phyloP scores from a whole-genome alignment of 2,888 invertebrate genomes.

The Choristoneura rosaceana region DNA sequence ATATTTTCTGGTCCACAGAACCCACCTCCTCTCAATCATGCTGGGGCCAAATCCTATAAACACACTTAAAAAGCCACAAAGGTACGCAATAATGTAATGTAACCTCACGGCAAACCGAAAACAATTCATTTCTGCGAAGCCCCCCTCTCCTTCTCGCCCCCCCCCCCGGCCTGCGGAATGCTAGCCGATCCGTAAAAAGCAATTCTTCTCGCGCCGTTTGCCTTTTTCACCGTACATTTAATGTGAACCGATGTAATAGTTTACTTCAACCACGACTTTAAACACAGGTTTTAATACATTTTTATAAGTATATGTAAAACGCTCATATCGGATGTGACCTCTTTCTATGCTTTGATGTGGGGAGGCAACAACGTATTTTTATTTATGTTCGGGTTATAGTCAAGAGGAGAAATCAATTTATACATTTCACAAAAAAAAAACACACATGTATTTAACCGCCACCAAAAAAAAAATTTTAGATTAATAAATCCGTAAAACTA shows the following conservation, averaged over 20 bases:
- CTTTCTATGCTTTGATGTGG: too few relatives aligned
- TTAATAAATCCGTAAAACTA: too few relatives aligned
- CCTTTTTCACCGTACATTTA: slow-evolving; percentile 79
- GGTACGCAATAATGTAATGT: slow-evolving; percentile 75
- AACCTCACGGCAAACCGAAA: slow-evolving; percentile 74
- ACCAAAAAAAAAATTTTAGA: too few relatives aligned
- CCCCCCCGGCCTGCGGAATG: slow-evolving; percentile 65
- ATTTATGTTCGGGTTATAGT: too few relatives aligned
- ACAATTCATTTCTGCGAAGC: slow-evolving; percentile 74
- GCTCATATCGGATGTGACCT: not conserved
- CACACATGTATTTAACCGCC: too few relatives aligned
- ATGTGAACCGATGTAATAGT: slow-evolving; percentile 73
- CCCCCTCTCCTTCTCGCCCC: slow-evolving; percentile 50
- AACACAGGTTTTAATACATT: slow-evolving; percentile 9
- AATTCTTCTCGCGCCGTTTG: slow-evolving; percentile 79
- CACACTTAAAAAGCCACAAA: slow-evolving; percentile 74
- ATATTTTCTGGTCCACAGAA: slow-evolving; percentile 33
- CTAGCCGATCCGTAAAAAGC: slow-evolving; percentile 81
- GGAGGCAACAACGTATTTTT: not conserved
- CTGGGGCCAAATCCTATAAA: slow-evolving; percentile 64
- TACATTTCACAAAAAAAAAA: too few relatives aligned
- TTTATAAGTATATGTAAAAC: not conserved
- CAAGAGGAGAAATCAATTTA: too few relatives aligned
- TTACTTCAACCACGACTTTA: slow-evolving; percentile 57
- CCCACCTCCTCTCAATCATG: slow-evolving; percentile 38